Evolutionary conservation across 2,888 invertebrate species (phyloP), one percentile per base, ranked within the genome.

Genomic region (Dicyrtoma fusca): DNA sequence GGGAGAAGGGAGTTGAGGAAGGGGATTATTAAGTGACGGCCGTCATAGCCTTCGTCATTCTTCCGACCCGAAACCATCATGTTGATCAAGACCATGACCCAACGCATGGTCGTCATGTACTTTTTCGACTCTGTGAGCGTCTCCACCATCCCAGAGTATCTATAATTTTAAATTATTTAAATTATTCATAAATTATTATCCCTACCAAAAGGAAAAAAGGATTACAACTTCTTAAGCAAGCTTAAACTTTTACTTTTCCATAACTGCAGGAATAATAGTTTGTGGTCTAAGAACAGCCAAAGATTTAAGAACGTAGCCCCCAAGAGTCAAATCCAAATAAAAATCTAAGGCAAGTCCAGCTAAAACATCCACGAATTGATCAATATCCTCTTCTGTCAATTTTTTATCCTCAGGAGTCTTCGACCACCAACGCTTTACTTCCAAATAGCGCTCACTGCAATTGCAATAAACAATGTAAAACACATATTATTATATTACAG

Each of bases 51-150:
- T 14, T 80, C 79, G 25, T 82, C 77, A 63, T 83, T 82, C 49
- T 83, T 81, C 55, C 83, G 81, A 25, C 85, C 84, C 75, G 83
- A 82, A 14, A 89, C 86, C 84, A 91, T 84, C 0, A 89, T 87
- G 68, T 91, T 85, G 0, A 90, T 89, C 6, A 92, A 88, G 0
- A 90, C 87, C 0, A 89, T 87, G 42, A 91, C 87, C 64, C 90
- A 90, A 71, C 88, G 87, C 87, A 92, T 88, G 0, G 90, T 88
- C 1, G 91, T 89, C 0, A 90, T 90, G 14, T 90, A 86, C 83
- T 90, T 90, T 82, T 95, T 94, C 0, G 96, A 95, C 83, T 97
- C 95, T 0, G 92, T 94, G 45, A 95, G 83, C 1, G 92, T 92
- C 81, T 93, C 92, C 82, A 96, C 79, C 69, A 81, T 79, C 10